A percentile compares a stretch with the other conserved stretches of the same genome.
Evolutionary conservation across 2,888 invertebrate genomes (phyloP).

Genomic region (Odontothrips loti): DNA sequence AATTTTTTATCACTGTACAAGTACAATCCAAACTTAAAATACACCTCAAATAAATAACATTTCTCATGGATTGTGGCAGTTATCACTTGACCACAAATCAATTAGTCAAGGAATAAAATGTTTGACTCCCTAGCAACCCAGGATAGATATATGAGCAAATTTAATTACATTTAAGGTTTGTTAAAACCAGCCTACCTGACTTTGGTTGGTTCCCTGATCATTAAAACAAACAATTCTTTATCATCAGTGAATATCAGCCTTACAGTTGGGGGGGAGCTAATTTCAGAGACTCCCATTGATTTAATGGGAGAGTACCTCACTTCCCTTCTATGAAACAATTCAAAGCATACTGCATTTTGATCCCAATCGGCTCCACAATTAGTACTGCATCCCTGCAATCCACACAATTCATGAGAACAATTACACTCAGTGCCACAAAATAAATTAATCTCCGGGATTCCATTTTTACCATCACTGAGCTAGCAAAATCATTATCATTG

Average conservation of each 20-base stretch:
- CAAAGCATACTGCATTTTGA: not conserved
- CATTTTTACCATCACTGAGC: not conserved
- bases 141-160: slow-evolving; percentile 1
- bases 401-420: not conserved
- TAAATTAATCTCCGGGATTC: not conserved
- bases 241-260: slow-evolving; percentile 17
- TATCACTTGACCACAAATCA: not conserved
- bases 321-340: not conserved
- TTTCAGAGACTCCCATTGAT: not conserved
- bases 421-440: not conserved
- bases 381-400: not conserved
- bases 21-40: not conserved
- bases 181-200: not conserved
- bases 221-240: not conserved
- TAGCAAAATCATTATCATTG: not conserved
- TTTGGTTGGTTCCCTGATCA: slow-evolving; percentile 4
- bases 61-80: not conserved
- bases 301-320: not conserved
- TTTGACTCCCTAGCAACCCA: not conserved
- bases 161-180: not conserved
- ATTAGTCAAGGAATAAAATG: not conserved
- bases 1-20: not conserved
- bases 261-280: not conserved
- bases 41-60: not conserved
- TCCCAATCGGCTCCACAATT: not conserved